Evolutionary conservation across 2,113 vertebrate species (phyloP).

Genomic region (Naja naja): DNA sequence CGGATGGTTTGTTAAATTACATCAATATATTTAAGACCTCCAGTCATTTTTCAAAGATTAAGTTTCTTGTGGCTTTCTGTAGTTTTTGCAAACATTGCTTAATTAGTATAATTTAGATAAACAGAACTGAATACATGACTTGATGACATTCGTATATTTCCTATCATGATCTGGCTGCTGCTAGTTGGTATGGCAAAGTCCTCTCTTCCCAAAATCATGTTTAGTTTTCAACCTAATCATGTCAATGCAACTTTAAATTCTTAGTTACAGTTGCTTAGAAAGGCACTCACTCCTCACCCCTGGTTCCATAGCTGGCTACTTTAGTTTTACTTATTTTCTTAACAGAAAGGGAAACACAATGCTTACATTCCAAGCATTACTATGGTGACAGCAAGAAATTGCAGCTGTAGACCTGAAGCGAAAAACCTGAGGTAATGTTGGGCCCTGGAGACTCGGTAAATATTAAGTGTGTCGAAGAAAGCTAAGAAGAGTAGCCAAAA

Average conservation of each 20-base stretch:
- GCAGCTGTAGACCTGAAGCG: constrained; percentile 86
- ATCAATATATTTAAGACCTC: not conserved
- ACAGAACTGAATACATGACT: constrained; percentile 46
- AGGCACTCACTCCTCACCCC: constrained; percentile 51
- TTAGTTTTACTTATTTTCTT: constrained; percentile 79
- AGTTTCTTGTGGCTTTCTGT: not conserved
- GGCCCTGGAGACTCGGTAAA: constrained; percentile 89
- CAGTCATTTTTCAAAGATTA: not conserved
- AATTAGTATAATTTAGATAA: constrained; percentile 57
- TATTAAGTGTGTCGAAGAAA: constrained; percentile 93
- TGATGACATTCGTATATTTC: constrained; percentile 17
- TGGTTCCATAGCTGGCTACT: constrained; percentile 66
- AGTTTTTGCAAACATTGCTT: constrained; percentile 53
- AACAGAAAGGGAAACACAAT: constrained; percentile 87
- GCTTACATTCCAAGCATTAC: constrained; percentile 88
- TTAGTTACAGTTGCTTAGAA: constrained; percentile 65
- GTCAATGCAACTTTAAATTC: constrained; percentile 51
- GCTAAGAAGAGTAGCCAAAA: constrained; percentile 71
- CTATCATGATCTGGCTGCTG: constrained; percentile 23
- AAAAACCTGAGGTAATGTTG: constrained; percentile 91
- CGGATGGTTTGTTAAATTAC: not conserved
- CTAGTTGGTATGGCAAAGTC: constrained; percentile 39
- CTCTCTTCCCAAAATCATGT: constrained; percentile 48
- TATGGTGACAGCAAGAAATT: constrained; percentile 88
- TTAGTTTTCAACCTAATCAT: constrained; percentile 37